phyloP scores from a whole-genome alignment of 2,888 invertebrate species.

The Mactromeris polynyma region DNA sequence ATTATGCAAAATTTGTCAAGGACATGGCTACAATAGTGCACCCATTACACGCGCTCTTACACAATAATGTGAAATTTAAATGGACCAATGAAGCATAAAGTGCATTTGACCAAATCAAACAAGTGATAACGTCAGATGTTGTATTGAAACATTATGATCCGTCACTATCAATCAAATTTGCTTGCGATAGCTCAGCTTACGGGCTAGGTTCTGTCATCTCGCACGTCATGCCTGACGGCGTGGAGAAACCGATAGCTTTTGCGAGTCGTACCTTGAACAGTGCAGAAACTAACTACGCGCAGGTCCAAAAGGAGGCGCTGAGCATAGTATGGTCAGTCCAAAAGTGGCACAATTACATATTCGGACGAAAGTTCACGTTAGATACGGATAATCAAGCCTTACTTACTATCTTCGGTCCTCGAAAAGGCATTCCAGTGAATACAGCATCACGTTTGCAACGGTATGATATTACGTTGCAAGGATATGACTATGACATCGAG shows the following conservation, averaged over 20 bases:
- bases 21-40: constrained; percentile 22
- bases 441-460: constrained; percentile 79
- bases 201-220: constrained; percentile 65
- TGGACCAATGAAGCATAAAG: neutral
- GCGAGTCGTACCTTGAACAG: constrained; percentile 1
- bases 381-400: constrained; percentile 87
- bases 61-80: neutral
- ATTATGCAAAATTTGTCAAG: constrained; percentile 30
- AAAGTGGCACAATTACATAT: constrained; percentile 86
- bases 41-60: neutral
- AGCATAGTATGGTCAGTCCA: neutral
- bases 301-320: constrained; percentile 6
- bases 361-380: constrained; percentile 86
- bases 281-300: neutral
- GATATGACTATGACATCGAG: constrained; percentile 83
- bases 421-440: constrained; percentile 76
- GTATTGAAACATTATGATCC: constrained; percentile 83
- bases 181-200: constrained; percentile 85
- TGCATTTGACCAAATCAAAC: constrained; percentile 57
- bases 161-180: constrained; percentile 77
- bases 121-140: constrained; percentile 61
- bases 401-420: constrained; percentile 71
- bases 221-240: constrained; percentile 4
- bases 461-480: constrained; percentile 80
- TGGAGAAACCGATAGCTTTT: neutral